These are phyloP conservation scores for Pipra filicauda DNA, from an alignment of 2,113 vertebrate genomes.

Conservation along the genomic window DNA sequence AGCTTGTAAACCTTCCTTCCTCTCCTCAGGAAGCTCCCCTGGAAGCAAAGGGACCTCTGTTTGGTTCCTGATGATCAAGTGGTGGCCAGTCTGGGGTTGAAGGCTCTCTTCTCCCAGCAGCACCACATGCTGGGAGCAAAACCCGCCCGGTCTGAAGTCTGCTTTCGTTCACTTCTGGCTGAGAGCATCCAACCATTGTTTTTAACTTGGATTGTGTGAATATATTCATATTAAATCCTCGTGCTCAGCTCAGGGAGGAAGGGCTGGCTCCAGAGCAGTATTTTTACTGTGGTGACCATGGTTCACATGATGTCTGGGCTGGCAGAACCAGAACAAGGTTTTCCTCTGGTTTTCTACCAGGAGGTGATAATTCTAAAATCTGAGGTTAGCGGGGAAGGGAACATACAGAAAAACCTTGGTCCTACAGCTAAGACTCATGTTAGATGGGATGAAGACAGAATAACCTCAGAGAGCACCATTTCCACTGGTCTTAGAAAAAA, in stretches of 20 bases:
- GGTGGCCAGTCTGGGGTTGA: not conserved
- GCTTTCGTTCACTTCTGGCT: not conserved
- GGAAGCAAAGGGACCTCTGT: not conserved
- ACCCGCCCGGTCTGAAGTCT: not conserved
- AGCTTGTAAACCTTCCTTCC: not conserved
- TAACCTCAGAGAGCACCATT: not conserved
- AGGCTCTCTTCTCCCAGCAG: not conserved
- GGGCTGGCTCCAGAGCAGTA: not conserved
- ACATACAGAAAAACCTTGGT: not conserved
- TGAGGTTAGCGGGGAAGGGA: not conserved
- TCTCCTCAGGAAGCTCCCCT: not conserved
- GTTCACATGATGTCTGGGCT: not conserved
- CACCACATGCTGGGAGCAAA: not conserved
- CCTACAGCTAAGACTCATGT: not conserved
- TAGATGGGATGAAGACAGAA: not conserved
- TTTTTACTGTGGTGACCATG: not conserved
- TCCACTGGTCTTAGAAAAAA: not conserved
- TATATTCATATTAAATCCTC: not conserved
- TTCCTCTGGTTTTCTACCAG: not conserved
- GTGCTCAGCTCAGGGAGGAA: not conserved
- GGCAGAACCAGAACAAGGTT: not conserved
- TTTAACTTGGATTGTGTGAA: not conserved
- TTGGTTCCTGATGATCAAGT: not conserved
- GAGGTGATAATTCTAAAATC: not conserved
- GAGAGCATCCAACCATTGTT: not conserved